Conservation (phyloP, 1,140 invertebrate genomes). For the Gonioctena quinquepunctata region DNA sequence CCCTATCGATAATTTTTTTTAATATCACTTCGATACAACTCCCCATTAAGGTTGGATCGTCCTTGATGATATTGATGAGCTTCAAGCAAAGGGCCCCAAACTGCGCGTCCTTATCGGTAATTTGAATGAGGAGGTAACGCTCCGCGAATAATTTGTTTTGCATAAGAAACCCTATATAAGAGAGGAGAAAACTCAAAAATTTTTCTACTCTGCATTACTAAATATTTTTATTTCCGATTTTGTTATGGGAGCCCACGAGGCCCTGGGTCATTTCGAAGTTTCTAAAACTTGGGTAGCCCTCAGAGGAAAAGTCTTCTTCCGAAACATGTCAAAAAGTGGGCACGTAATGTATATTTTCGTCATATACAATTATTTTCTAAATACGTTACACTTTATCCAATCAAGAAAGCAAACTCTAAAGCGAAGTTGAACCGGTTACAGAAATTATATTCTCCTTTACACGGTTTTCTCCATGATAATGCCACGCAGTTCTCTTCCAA, state of each 20-base stretch:
- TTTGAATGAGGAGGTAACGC: background rate
- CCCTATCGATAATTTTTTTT: background rate
- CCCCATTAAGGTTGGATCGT: background rate
- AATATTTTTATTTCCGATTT: background rate
- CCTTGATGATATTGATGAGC: background rate
- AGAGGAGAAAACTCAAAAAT: background rate
- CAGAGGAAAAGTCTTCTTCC: background rate
- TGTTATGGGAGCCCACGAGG: background rate
- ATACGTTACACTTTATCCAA: constrained; percentile 8
- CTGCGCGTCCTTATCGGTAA: background rate
- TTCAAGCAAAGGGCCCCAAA: background rate
- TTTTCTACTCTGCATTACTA: background rate
- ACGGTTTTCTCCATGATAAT: constrained; percentile 22
- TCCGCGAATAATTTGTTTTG: background rate
- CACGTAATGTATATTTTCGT: constrained; percentile 41
- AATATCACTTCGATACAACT: background rate
- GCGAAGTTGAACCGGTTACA: background rate
- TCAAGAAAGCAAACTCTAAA: background rate
- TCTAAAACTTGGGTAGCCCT: background rate
- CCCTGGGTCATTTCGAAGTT: too few relatives aligned
- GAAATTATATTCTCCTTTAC: background rate
- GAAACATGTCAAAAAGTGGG: constrained; percentile 26
- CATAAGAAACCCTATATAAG: background rate
- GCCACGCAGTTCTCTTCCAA: constrained; percentile 31
- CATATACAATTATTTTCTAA: constrained; percentile 47